A percentile compares a stretch with the other conserved stretches of the same genome.
These are phyloP conservation scores for Seriola aureovittata DNA, from an alignment of 2,113 vertebrate species.

Conservation along the genomic window DNA sequence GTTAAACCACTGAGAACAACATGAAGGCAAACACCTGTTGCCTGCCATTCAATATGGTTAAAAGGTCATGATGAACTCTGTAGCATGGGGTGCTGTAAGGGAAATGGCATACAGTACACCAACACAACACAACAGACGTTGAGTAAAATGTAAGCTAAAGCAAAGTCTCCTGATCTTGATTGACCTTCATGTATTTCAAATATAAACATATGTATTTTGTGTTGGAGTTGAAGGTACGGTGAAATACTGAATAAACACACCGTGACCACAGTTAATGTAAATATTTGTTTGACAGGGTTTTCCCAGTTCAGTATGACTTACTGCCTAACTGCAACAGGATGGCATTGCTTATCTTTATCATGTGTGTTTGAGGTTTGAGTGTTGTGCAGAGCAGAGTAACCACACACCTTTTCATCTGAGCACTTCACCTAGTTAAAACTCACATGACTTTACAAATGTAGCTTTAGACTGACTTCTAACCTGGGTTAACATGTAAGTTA, in stretches of 20 bases:
- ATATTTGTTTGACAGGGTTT: conserved; percentile 5
- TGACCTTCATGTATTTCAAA: neutral
- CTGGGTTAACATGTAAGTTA: too few relatives aligned
- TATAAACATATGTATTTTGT: neutral
- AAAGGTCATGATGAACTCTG: neutral
- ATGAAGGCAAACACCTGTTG: conserved; percentile 11
- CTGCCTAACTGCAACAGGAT: neutral
- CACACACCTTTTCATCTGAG: neutral
- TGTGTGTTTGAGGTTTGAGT: neutral
- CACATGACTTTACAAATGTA: neutral
- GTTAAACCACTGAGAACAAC: neutral
- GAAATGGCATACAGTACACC: neutral
- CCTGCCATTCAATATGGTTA: conserved; percentile 1
- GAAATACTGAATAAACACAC: neutral
- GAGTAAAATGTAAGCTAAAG: neutral
- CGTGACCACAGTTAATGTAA: neutral
- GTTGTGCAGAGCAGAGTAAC: neutral
- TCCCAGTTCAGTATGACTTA: neutral
- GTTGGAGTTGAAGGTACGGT: neutral
- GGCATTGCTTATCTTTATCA: neutral
- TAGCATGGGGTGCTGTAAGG: neutral
- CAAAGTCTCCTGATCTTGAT: neutral
- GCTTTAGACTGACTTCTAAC: neutral
- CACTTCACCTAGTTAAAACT: neutral
- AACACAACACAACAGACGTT: neutral